Conservation (phyloP, 1,140 invertebrate genomes). For the Drosophila lini region DNA sequence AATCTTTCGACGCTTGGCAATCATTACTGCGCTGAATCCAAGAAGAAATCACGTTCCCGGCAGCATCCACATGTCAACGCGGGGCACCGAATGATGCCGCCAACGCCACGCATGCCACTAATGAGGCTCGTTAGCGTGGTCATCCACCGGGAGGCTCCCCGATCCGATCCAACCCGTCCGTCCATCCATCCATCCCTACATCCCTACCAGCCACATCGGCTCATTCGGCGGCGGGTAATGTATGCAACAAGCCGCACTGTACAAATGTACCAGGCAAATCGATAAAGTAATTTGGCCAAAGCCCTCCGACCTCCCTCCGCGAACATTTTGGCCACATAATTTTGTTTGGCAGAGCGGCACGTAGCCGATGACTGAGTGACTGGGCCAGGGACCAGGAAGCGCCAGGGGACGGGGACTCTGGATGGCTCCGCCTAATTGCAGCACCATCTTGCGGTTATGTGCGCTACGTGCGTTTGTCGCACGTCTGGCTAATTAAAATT, state of each 20-base stretch:
- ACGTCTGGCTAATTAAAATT: constrained; percentile 81
- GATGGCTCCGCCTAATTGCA: constrained; percentile 71
- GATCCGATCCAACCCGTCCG: constrained; percentile 1
- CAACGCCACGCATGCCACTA: constrained; percentile 77
- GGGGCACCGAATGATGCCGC: constrained; percentile 35
- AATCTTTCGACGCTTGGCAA: constrained; percentile 29
- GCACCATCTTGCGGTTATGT: constrained; percentile 79
- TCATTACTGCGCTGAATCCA: constrained; percentile 50
- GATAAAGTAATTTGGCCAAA: constrained; percentile 81
- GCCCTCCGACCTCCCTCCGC: constrained; percentile 57
- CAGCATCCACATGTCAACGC: constrained; percentile 58
- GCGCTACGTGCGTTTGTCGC: constrained; percentile 78
- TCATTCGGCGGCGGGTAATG: constrained; percentile 47
- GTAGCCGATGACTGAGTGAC: constrained; percentile 60
- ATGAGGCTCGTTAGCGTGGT: constrained; percentile 81
- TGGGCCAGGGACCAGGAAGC: constrained; percentile 26
- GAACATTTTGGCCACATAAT: constrained; percentile 75
- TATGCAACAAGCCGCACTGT: constrained; percentile 78
- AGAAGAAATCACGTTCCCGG: constrained; percentile 70
- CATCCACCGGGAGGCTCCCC: constrained; percentile 26
- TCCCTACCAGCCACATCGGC: background rate
- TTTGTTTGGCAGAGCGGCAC: constrained; percentile 76
- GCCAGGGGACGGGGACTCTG: constrained; percentile 7
- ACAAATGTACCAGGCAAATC: constrained; percentile 76
- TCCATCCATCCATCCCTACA: background rate